phyloP scores from a whole-genome alignment of 2,888 invertebrate genomes.

The Lithophane leautieri region DNA sequence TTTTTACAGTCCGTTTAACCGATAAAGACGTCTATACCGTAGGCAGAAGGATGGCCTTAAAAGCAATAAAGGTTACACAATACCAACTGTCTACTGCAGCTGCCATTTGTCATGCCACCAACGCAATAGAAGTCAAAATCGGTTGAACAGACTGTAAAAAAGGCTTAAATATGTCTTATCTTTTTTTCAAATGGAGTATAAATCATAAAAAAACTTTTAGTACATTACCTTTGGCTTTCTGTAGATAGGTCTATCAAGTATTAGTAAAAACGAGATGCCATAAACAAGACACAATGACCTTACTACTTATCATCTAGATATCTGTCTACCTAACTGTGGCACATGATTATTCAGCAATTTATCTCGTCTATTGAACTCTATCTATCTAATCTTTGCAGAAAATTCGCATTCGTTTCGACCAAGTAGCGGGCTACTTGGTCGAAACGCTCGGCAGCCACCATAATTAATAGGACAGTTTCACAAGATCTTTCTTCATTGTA shows the following conservation, averaged over 20 bases:
- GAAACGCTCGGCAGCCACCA: slow-evolving; percentile 27
- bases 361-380: slow-evolving; percentile 23
- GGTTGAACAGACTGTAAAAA: too few relatives aligned
- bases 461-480: slow-evolving; percentile 68
- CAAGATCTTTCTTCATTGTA: slow-evolving; percentile 69
- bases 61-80: too few relatives aligned
- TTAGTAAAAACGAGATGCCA: neutral
- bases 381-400: slow-evolving; percentile 48
- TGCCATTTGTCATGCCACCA: too few relatives aligned
- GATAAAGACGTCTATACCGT: too few relatives aligned
- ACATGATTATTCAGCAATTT: slow-evolving; percentile 33
- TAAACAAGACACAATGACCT: neutral
- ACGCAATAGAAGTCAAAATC: too few relatives aligned
- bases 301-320: slow-evolving; percentile 3
- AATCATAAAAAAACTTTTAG: too few relatives aligned
- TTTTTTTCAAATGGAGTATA: too few relatives aligned
- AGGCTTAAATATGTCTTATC: too few relatives aligned
- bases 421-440: slow-evolving; percentile 35
- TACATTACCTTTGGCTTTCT: too few relatives aligned
- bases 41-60: too few relatives aligned
- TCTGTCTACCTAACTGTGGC: neutral
- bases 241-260: neutral
- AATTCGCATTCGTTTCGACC: slow-evolving; percentile 66
- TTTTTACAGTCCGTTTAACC: too few relatives aligned
- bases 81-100: too few relatives aligned